These are phyloP conservation scores for Ophion obscuratus DNA, from an alignment of 2,888 invertebrate genomes.

Conservation along the genomic window DNA sequence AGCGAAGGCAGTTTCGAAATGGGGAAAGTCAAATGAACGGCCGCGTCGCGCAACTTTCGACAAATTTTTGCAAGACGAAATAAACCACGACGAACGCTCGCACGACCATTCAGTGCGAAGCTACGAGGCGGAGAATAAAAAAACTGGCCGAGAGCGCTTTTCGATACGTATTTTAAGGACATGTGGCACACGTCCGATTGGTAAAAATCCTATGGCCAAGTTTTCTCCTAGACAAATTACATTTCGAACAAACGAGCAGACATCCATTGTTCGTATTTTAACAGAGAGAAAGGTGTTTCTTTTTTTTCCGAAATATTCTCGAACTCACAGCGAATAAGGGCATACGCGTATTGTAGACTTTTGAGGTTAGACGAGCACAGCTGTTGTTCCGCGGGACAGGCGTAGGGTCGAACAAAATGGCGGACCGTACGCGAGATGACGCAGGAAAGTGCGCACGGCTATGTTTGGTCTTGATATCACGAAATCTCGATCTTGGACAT, in stretches of 20 bases:
- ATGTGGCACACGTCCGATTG: neutral
- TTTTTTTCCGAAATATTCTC: neutral
- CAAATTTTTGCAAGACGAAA: neutral
- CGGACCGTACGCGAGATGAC: too few species aligned
- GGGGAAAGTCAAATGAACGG: constrained; percentile 13
- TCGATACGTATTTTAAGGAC: neutral
- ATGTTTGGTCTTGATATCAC: neutral
- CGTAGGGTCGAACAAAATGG: too few species aligned
- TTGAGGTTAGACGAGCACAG: too few species aligned
- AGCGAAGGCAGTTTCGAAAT: constrained; percentile 20
- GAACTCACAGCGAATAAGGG: neutral
- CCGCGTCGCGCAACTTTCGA: constrained; percentile 22
- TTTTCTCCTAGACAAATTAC: neutral
- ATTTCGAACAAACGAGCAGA: neutral
- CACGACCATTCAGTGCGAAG: neutral
- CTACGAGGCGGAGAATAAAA: neutral
- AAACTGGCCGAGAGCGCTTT: neutral
- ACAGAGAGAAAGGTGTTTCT: neutral
- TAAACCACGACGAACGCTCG: neutral
- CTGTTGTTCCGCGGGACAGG: too few species aligned
- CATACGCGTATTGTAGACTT: too few species aligned
- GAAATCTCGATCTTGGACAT: constrained; percentile 13
- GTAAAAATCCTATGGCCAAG: neutral
- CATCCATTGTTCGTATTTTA: neutral
- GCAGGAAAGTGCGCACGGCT: neutral